Base-by-base conservation (phyloP, 1,140 invertebrate genomes). In the Galendromus occidentalis region DNA sequence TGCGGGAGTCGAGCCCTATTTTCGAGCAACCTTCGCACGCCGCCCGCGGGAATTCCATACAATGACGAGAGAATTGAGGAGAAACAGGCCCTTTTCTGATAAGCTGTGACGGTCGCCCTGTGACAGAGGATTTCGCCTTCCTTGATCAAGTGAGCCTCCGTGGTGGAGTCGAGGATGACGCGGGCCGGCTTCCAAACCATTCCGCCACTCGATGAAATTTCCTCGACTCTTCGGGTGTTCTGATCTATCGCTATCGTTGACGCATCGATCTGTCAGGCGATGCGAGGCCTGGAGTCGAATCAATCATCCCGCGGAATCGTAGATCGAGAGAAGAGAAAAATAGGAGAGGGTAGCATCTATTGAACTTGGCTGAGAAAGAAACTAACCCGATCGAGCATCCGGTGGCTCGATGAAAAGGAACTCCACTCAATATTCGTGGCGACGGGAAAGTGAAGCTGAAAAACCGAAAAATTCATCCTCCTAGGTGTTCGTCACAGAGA, bases 61-160 rank as follows among this genome's bases (percentile, higher is more conserved):
- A n/a, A n/a, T 25, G 6, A 47, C 20, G 14, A n/a, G n/a, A n/a
- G n/a, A n/a, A n/a, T 47, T 47, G 12, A 44, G 18, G 18, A 47
- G 20, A 7, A 25, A 25, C 14, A 22, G 14, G 14, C 4, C 20
- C 45, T n/a, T 12, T 12, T 7, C 28, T 47, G n/a, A 39, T 2
- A 20, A 59, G 17, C 51, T 59, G 51, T 59, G 22, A 20, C 51
- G 14, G 51, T 59, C 2, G 51, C 51, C 14, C 51, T 22, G 51
- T 59, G 51, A 59, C 9, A n/a, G 51, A 59, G 51, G 33, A 59
- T 59, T 6, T 59, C 51, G 51, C 51, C 51, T 59, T 59, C 25
- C 14, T 33, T 4, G 14, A 59, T 59, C 17, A 59, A 22, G 25
- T 59, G 51, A 1, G 51, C 51, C 25, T 59, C 51, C n/a, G 51